Evolutionary conservation across 2,888 invertebrate genomes (phyloP).

Genomic region (Lasioglossum pauxillum): DNA sequence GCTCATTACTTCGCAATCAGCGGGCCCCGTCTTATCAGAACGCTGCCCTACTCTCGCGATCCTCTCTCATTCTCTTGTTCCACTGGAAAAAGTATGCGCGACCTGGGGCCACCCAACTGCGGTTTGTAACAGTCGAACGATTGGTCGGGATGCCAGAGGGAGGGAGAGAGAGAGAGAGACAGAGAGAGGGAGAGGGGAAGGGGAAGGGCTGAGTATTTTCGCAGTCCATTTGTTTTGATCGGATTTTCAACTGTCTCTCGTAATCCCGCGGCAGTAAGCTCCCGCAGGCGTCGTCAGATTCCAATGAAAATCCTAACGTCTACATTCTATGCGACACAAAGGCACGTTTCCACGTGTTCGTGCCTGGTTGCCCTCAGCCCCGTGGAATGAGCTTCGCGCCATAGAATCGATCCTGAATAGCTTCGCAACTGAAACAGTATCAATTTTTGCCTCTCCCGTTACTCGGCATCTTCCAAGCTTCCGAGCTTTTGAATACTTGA

Average conservation of each 20-base stretch:
- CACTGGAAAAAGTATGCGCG: conserved; percentile 60
- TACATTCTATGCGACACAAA: conserved; percentile 62
- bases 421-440: neutral
- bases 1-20: conserved; percentile 81
- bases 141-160: conserved; percentile 82
- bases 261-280: conserved; percentile 81
- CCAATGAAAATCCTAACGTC: conserved; percentile 81
- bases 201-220: conserved; percentile 72
- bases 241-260: conserved; percentile 82
- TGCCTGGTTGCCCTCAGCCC: conserved; percentile 37
- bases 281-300: conserved; percentile 80
- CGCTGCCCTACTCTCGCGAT: conserved; percentile 70
- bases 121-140: conserved; percentile 64
- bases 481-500: neutral
- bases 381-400: neutral
- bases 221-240: conserved; percentile 84
- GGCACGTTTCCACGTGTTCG: conserved; percentile 45
- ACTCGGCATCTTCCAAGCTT: neutral
- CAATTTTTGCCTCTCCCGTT: neutral
- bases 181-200: conserved; percentile 2
- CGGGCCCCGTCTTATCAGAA: conserved; percentile 79
- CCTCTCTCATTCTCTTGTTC: conserved; percentile 62
- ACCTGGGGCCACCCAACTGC: conserved; percentile 78
- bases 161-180: conserved; percentile 48
- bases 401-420: neutral